Evolutionary conservation across 2,888 invertebrate genomes (phyloP), one percentile per base, ranked within the genome.

Genomic region (Dysmachus trigonus): DNA sequence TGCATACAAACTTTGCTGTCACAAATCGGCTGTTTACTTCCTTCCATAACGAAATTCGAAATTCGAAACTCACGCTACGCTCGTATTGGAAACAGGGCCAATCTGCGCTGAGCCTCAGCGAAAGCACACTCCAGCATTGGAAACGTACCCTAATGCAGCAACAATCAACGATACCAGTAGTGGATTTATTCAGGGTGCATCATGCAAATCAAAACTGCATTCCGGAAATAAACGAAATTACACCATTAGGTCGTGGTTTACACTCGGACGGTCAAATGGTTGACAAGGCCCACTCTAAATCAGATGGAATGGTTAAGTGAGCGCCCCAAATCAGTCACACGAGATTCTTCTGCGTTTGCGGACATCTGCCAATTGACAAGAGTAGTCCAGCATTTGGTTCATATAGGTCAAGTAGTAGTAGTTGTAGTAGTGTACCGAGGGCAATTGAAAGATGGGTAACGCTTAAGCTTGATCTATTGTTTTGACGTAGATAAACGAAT

Each of bases 141-240:
- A n/a, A n/a, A n/a, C n/a, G n/a, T n/a, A n/a, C n/a, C n/a, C n/a
- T n/a, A 8, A 1, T n/a, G 81, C 53, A 79, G 47, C 51, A 22
- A 41, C 41, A 3, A 8, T 1, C 33, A 7, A 51, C 53, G 27
- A 18, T n/a, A n/a, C n/a, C 18, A 31, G 31, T 53, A 18, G 51
- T 81, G 30, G 31, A 81, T 81, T 62, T 33, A 81, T 53, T 62
- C 62, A 18, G 53, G 53, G 33, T 62, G 81, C 53, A 81, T 81
- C 81, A 81, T 53, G 53, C 62, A 81, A 81, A 81, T 81, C 81
- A 81, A 81, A 81, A 62, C 35, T 81, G 53, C 81, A 81, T 81
- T 81, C 81, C 81, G 81, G 81, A 81, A 53, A 81, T 81, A 81
- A 81, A 53, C 81, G 53, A 81, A 79, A 81, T 81, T 81, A 81